These are phyloP conservation scores for Creontiades dilutus DNA, from an alignment of 2,888 invertebrate species.

Conservation along the genomic window DNA sequence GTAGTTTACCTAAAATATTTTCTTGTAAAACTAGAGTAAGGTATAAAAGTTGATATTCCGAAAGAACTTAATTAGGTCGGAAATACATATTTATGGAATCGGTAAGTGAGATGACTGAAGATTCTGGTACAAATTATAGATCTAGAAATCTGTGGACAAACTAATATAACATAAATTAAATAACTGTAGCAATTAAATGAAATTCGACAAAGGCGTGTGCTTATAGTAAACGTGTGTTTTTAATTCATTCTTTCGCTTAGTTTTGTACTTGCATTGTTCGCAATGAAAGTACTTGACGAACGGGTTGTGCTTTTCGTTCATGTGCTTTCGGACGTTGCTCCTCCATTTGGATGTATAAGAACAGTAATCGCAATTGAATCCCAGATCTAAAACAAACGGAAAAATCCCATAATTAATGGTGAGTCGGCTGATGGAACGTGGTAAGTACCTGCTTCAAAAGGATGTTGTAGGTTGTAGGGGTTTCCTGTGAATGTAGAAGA, in stretches of 20 bases:
- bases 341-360: slow-evolving; percentile 69
- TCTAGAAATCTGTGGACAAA: too few relatives aligned
- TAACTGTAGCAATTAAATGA: too few relatives aligned
- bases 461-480: background rate
- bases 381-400: slow-evolving; percentile 37
- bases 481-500: background rate
- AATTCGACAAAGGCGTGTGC: background rate
- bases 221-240: slow-evolving; percentile 45
- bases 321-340: slow-evolving; percentile 70
- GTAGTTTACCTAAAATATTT: too few relatives aligned
- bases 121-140: too few relatives aligned
- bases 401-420: background rate
- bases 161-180: too few relatives aligned
- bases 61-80: too few relatives aligned
- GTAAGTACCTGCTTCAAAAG: background rate
- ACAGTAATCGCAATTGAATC: slow-evolving; percentile 63
- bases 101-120: too few relatives aligned
- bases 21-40: too few relatives aligned
- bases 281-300: slow-evolving; percentile 50
- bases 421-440: background rate
- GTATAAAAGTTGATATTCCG: too few relatives aligned
- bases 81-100: too few relatives aligned
- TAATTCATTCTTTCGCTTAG: slow-evolving; percentile 60
- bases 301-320: slow-evolving; percentile 71
- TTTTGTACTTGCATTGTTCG: slow-evolving; percentile 37